Base-by-base conservation (phyloP, 2,113 vertebrate genomes). In the Phrynosoma blainvillii region DNA sequence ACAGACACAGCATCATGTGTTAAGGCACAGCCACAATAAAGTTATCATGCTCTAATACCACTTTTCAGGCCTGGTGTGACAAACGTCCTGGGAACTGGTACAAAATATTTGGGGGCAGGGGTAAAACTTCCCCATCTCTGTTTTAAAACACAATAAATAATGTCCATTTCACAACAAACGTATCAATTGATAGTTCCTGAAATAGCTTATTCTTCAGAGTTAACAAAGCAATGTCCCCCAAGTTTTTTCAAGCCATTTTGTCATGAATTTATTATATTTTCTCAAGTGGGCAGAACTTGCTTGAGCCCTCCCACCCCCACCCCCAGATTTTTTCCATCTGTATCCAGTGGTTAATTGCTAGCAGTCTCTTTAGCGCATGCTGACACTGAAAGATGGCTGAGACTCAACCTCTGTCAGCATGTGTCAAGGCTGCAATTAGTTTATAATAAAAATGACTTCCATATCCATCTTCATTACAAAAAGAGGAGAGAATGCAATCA, bases 391-490 rank as follows among this genome's bases (percentile, higher is more conserved):
- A n/a, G 36, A 88, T 42, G 52, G 78, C 1, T 73, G 76, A 77
- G 81, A n/a, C 80, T 81, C 68, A 83, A 87, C 90, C 75, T 82
- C 36, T 88, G 83, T 8, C 66, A 84, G 62, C 47, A 1, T 73
- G 25, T 66, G 40, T 59, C 82, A 85, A 81, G 77, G 71, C 71
- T 88, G 80, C 87, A 87, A 88, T 81, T 71, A 84, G 71, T 79
- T 91, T 90, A 87, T 23, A 87, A 62, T 66, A 88, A 90, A 91
- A 92, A n/a, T 42, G 79, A 79, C 6, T 82, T 77, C 82, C 27
- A 13, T 40, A 81, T 75, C 30, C 82, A 73, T 87, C 78, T 90
- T 84, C 52, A 92, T 93, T 91, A 89, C 14, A 78, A 52, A 88
- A 4, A 59, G 40, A 52, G 11, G 75, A 54, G 40, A 54, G 81